Conservation (phyloP, 2,113 vertebrate genomes). For the Callaeas wilsoni region DNA sequence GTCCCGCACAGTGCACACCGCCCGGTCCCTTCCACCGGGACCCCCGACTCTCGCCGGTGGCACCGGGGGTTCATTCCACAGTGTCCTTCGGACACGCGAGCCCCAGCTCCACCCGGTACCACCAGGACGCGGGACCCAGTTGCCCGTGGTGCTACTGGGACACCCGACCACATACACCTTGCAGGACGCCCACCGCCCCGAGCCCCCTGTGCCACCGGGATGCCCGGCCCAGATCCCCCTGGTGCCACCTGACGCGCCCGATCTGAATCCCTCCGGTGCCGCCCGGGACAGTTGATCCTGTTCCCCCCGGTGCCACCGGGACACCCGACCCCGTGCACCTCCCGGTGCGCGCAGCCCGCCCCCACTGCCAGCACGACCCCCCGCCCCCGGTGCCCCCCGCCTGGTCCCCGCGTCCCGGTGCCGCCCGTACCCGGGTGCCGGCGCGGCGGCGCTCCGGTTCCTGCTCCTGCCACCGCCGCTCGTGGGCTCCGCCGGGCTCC, state of each 20-base stretch:
- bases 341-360: background rate
- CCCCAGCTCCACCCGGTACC: background rate
- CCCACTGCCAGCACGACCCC: background rate
- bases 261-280: too few relatives aligned
- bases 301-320: background rate
- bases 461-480: background rate
- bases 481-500: conserved; percentile 2
- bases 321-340: background rate
- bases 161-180: background rate
- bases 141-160: background rate
- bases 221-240: background rate
- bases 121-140: background rate
- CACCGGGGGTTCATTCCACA: background rate
- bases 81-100: background rate
- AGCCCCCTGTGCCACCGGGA: background rate
- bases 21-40: background rate
- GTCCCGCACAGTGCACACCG: rapidly evolving
- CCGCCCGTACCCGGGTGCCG: conserved; percentile 10
- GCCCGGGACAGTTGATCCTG: background rate
- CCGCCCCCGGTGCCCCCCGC: background rate
- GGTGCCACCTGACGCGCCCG: too few relatives aligned
- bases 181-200: background rate
- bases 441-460: conserved; percentile 3
- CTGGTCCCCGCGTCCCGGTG: background rate
- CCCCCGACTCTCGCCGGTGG: too few relatives aligned